Evolutionary conservation across 2,113 vertebrate genomes (phyloP).

Genomic region (Eurypyga helias): DNA sequence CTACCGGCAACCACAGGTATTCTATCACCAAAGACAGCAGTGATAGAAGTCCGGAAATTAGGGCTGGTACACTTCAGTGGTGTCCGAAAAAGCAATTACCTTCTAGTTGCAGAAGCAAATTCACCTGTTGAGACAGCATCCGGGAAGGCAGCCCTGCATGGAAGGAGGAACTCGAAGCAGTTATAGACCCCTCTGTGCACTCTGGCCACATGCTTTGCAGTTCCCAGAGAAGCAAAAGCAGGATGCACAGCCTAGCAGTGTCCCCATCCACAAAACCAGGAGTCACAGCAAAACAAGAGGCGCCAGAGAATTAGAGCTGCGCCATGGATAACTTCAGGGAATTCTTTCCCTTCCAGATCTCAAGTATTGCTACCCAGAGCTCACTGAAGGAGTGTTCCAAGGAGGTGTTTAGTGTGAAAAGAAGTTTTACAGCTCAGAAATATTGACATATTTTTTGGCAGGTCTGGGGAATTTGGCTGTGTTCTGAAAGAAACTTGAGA

Average conservation of each 20-base stretch:
- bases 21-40: neutral
- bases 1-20: accelerated
- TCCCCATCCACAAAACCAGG: neutral
- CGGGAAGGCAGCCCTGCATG: neutral
- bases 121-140: neutral
- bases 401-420: neutral
- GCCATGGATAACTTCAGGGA: neutral
- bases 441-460: accelerated
- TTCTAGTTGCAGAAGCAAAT: neutral
- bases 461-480: neutral
- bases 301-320: neutral
- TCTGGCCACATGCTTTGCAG: neutral
- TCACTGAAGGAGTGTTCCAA: neutral
- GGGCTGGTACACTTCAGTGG: neutral
- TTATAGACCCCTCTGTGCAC: neutral
- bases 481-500: neutral
- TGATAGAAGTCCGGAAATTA: neutral
- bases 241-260: neutral
- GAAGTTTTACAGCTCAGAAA: neutral
- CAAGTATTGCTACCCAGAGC: neutral
- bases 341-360: neutral
- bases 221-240: neutral
- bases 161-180: neutral
- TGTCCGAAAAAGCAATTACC: neutral
- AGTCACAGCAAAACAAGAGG: neutral